Percentiles rank a stretch among this genome's conserved stretches.
Evolutionary conservation across 2,888 invertebrate species (phyloP).

Genomic region (Eugnorisma glareosa): DNA sequence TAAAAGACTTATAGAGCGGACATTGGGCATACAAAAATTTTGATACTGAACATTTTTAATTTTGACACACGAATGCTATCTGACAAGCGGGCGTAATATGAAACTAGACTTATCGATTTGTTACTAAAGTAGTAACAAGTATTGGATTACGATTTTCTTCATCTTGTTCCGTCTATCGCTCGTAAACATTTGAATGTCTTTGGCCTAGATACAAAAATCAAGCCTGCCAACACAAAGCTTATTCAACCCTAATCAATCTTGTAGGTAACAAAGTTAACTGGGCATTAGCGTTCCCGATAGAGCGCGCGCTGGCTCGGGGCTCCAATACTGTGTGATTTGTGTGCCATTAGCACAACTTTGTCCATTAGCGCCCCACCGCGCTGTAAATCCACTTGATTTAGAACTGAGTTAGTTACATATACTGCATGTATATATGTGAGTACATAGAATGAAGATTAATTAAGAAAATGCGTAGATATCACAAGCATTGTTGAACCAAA

Average conservation of each 20-base stretch:
- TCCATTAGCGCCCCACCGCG: conserved; percentile 71
- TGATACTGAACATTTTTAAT: too few species aligned
- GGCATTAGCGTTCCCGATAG: conserved; percentile 58
- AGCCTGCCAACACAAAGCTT: neutral
- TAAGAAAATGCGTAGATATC: conserved; percentile 48
- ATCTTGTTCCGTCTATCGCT: too few species aligned
- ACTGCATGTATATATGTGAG: conserved; percentile 23
- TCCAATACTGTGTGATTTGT: conserved; percentile 66
- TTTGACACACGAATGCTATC: too few species aligned
- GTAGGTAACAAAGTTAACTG: conserved; percentile 52
- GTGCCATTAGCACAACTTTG: conserved; percentile 71
- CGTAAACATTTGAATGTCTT: too few species aligned
- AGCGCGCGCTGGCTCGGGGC: conserved; percentile 22
- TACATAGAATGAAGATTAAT: conserved; percentile 55
- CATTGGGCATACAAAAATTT: too few species aligned
- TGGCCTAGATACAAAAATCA: neutral
- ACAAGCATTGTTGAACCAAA: conserved; percentile 12
- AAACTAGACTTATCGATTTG: too few species aligned
- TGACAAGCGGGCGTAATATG: too few species aligned
- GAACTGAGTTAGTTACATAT: conserved; percentile 46
- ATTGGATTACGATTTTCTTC: too few species aligned
- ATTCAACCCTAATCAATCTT: conserved; percentile 60
- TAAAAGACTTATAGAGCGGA: too few species aligned
- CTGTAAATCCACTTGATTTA: conserved; percentile 80
- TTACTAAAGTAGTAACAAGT: too few species aligned